Percentiles rank a stretch among this genome's conserved stretches.
These are phyloP conservation scores for Ichneumoninae sp. DNA, from an alignment of 2,888 invertebrate species.

Conservation along the genomic window DNA sequence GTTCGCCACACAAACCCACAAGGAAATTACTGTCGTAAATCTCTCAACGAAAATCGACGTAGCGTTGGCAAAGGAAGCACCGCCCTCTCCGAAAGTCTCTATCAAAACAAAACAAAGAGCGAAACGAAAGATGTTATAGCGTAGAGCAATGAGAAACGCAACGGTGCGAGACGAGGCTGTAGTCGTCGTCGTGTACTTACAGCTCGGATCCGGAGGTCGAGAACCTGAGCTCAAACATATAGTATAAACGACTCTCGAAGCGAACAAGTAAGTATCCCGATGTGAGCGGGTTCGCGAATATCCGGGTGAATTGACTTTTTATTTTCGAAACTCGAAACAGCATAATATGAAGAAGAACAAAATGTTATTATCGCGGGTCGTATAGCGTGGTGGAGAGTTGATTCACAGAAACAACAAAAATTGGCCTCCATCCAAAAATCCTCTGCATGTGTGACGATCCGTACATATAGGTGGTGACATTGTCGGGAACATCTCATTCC, in stretches of 20 bases:
- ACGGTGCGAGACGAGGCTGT: neutral
- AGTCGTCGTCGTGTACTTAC: neutral
- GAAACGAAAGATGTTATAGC: neutral
- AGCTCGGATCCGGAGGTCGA: constrained; percentile 49
- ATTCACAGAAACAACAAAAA: constrained; percentile 10
- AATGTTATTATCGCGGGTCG: neutral
- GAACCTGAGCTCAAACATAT: constrained; percentile 43
- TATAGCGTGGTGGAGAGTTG: neutral
- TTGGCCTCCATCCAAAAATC: constrained; percentile 39
- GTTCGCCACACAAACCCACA: neutral
- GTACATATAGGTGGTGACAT: neutral
- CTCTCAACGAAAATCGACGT: neutral
- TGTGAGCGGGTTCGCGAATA: constrained; percentile 47
- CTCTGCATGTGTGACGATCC: constrained; percentile 19
- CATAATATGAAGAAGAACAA: constrained; percentile 8
- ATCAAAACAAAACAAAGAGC: neutral
- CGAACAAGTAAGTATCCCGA: constrained; percentile 50
- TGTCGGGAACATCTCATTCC: constrained; percentile 52
- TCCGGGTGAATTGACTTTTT: constrained; percentile 60
- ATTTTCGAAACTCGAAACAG: neutral
- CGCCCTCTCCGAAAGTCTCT: neutral
- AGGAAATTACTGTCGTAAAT: neutral
- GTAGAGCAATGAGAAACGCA: neutral
- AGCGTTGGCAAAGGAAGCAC: neutral
- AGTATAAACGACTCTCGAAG: constrained; percentile 15